phyloP scores from a whole-genome alignment of 1,140 invertebrate species.

The Trichogramma pretiosum region DNA sequence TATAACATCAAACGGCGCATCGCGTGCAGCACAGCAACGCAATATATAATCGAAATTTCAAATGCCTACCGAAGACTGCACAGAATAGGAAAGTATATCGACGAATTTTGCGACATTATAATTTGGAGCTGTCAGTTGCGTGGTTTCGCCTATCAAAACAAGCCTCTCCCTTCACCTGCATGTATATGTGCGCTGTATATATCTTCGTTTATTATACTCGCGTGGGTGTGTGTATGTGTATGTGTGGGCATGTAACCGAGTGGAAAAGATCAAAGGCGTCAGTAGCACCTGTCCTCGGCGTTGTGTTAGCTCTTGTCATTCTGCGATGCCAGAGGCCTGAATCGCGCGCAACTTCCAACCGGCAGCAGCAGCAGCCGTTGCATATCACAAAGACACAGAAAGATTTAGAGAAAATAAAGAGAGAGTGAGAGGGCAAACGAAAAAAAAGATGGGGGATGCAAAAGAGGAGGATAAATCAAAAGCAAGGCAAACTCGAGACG shows the following conservation, averaged over 20 bases:
- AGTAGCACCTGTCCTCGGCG: slow-evolving; percentile 46
- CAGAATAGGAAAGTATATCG: no score
- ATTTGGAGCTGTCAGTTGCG: background rate
- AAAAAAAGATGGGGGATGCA: background rate
- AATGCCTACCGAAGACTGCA: no score
- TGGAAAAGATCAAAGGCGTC: slow-evolving; percentile 47
- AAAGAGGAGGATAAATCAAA: background rate
- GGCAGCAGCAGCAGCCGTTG: no score
- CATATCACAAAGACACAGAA: no score
- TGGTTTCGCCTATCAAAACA: background rate
- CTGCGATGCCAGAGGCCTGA: slow-evolving; percentile 33
- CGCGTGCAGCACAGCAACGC: no score
- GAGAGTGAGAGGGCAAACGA: slow-evolving; percentile 1
- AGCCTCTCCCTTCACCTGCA: no score
- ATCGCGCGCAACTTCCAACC: slow-evolving; percentile 7
- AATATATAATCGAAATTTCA: no score
- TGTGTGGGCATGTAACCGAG: slow-evolving; percentile 32
- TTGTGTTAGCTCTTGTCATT: slow-evolving; percentile 36
- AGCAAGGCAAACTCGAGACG: background rate
- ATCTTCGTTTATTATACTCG: no score
- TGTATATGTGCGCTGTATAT: background rate
- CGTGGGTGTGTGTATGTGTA: no score
- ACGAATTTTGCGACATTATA: no score
- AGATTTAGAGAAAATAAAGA: background rate
- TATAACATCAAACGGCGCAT: no score